Percentiles rank a stretch among this genome's conserved stretches.
phyloP scores from a whole-genome alignment of 2,888 invertebrate species.

The Ferrisia virgata region DNA sequence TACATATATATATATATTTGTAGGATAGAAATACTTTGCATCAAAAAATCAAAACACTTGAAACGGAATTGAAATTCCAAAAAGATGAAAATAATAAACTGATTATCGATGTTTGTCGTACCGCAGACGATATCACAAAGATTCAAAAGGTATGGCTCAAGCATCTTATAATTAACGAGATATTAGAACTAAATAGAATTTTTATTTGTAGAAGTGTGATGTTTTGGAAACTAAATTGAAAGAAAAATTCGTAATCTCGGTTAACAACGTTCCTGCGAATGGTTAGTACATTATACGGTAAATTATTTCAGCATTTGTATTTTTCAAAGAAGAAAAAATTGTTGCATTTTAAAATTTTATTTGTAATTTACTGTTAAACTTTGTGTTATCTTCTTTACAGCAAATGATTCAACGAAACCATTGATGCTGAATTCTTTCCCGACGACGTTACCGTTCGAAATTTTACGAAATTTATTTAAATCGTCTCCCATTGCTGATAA shows the following conservation, averaged over 20 bases:
- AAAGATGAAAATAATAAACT: neutral
- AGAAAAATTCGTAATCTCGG: no score
- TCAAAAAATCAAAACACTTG: neutral
- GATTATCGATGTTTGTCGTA: neutral
- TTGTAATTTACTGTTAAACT: neutral
- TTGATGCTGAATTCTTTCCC: conserved; percentile 66
- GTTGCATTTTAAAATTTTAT: no score
- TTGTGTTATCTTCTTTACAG: conserved; percentile 28
- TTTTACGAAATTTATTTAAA: conserved; percentile 73
- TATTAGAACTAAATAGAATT: neutral
- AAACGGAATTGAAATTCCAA: neutral
- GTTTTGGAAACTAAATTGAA: no score
- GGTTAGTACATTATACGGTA: no score
- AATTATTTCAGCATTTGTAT: no score
- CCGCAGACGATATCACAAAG: neutral
- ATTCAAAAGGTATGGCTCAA: neutral
- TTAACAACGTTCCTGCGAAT: no score
- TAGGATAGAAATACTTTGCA: neutral
- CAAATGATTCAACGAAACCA: conserved; percentile 68
- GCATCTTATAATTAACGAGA: neutral
- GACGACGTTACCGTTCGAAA: conserved; percentile 74
- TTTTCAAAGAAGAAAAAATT: no score
- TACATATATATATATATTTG: neutral
- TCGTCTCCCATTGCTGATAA: conserved; percentile 72
- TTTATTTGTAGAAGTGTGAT: neutral